Evolutionary conservation across 2,888 invertebrate species (phyloP).

Genomic region (Unio pictorum): DNA sequence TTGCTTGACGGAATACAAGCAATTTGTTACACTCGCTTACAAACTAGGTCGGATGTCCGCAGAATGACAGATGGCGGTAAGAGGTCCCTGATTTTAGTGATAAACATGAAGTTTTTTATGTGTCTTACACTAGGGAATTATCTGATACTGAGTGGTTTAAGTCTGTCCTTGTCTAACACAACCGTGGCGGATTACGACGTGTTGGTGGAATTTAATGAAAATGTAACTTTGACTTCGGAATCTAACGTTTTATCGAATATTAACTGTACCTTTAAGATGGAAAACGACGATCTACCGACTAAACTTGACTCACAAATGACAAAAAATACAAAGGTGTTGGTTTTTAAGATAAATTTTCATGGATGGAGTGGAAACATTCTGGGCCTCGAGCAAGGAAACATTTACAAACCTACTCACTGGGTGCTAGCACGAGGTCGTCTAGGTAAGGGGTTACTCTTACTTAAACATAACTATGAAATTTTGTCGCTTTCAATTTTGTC

Average conservation of each 20-base stretch:
- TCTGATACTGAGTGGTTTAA: too few relatives aligned
- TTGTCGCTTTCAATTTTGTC: constrained; percentile 52
- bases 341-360: constrained; percentile 21
- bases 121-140: too few relatives aligned
- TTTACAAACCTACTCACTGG: constrained; percentile 46
- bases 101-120: too few relatives aligned
- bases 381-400: constrained; percentile 7
- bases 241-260: neutral
- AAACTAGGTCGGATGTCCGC: too few relatives aligned
- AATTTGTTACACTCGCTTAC: too few relatives aligned
- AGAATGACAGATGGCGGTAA: too few relatives aligned
- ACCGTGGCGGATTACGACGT: too few relatives aligned
- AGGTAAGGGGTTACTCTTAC: constrained; percentile 55
- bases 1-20: too few relatives aligned
- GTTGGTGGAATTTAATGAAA: too few relatives aligned
- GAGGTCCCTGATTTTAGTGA: too few relatives aligned
- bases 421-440: constrained; percentile 47
- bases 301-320: constrained; percentile 14
- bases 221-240: too few relatives aligned
- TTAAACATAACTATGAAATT: constrained; percentile 58
- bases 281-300: constrained; percentile 7
- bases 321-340: constrained; percentile 26
- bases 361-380: constrained; percentile 4
- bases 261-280: constrained; percentile 11
- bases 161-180: too few relatives aligned